Conservation (phyloP, 1,140 invertebrate species). For the Bombus waltoni region DNA sequence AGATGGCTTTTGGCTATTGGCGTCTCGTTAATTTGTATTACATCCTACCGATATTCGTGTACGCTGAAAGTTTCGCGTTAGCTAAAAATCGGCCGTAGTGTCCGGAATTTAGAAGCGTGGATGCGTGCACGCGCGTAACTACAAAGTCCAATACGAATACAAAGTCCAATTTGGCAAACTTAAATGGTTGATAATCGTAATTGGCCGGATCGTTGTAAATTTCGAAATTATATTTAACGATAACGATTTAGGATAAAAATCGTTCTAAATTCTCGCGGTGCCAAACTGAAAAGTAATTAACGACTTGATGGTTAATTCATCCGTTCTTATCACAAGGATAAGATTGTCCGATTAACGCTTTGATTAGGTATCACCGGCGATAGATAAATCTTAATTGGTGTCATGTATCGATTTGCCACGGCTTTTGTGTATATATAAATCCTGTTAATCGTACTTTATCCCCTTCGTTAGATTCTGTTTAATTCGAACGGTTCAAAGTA, state of each 20-base stretch:
- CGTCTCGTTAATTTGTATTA: too few species aligned
- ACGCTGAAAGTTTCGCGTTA: too few species aligned
- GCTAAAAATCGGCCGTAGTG: too few species aligned
- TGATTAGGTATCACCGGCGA: conserved; percentile 51
- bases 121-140: background rate
- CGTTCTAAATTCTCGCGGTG: conserved; percentile 25
- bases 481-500: conserved; percentile 41
- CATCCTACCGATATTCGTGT: too few species aligned
- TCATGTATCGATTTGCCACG: conserved; percentile 47
- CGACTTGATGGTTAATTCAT: conserved; percentile 62
- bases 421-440: conserved; percentile 55
- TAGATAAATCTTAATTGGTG: conserved; percentile 68
- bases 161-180: conserved; percentile 9
- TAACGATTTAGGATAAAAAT: conserved; percentile 12
- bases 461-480: conserved; percentile 15
- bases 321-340: conserved; percentile 58
- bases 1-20: too few species aligned
- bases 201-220: background rate
- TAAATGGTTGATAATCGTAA: conserved; percentile 9
- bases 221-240: conserved; percentile 7
- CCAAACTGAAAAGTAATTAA: conserved; percentile 56
- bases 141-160: background rate
- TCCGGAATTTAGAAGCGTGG: accelerated
- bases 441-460: conserved; percentile 53
- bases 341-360: conserved; percentile 55